Evolutionary conservation across 1,140 invertebrate species (phyloP), one percentile per base, ranked within the genome.

Genomic region (Calephelis virginiensis): DNA sequence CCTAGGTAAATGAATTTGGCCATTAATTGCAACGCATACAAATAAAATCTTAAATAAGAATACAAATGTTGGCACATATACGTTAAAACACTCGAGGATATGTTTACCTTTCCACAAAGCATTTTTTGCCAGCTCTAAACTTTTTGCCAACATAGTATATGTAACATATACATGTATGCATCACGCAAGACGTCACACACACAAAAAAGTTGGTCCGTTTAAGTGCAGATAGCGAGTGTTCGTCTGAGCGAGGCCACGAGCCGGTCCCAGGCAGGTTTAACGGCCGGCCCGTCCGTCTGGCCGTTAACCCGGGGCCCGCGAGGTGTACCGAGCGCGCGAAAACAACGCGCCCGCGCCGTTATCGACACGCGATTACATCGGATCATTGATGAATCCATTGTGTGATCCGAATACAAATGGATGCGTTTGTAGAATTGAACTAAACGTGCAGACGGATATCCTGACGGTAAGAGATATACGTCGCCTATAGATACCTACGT

Each of bases 301-400:
- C 87, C 87, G 82, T 90, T 90, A 81, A 89, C 85, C 87, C 85
- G 85, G 74, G 85, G 82, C 84, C 81, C 83, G 83, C 80, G 82
- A 84, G 85, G 83, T 76, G 80, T 48, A 48, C 17, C 61, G 46
- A 37, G 61, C 78, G 86, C 82, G 86, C 87, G 87, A 90, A 88
- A 88, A 84, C 80, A 78, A 67, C 83, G 84, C 85, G 81, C 81
- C 68, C 80, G 83, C 83, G 83, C 83, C 84, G 83, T 80, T 85
- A 86, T 81, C 79, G 75, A 68, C 73, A 77, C 73, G 73, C 73
- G 71, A 73, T 72, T 65, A 64, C 63, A 69, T 64, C 70, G 56
- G 68, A 75, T 77, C 75, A 79, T 77, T 79, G 69, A 78, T 73
- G 69, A 71, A 75, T 67, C 56, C 48, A 63, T 70, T 72, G 64